Percentiles rank a stretch among this genome's conserved stretches.
Conservation (phyloP, 2,113 vertebrate species). For the Candoia aspera region DNA sequence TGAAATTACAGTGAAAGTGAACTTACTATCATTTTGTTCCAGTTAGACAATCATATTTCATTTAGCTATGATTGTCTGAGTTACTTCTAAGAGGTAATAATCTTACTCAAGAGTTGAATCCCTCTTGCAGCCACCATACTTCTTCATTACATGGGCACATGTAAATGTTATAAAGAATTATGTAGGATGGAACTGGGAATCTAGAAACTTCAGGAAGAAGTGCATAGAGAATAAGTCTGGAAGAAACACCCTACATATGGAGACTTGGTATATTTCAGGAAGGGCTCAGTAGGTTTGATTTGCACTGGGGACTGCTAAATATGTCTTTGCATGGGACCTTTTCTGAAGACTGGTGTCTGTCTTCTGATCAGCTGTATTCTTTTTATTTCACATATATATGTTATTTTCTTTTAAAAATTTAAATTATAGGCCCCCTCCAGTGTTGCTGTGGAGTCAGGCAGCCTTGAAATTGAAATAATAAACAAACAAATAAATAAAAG, state of each 20-base stretch:
- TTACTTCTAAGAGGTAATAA: background rate
- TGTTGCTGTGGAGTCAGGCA: background rate
- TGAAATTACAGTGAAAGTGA: slow-evolving; percentile 4
- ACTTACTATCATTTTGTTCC: background rate
- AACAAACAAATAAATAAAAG: no score
- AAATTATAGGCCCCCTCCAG: background rate
- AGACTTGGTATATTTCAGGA: background rate
- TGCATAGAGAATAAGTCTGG: background rate
- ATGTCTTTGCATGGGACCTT: background rate
- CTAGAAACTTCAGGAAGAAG: background rate
- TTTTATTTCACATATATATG: background rate
- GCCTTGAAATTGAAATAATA: background rate
- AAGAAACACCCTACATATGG: background rate
- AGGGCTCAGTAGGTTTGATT: background rate
- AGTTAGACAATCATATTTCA: background rate
- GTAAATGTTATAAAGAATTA: background rate
- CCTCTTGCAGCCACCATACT: background rate
- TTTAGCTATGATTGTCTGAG: background rate
- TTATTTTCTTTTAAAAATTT: background rate
- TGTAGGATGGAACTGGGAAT: background rate
- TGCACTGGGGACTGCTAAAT: background rate
- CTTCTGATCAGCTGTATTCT: background rate
- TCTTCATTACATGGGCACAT: background rate
- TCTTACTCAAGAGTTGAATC: background rate
- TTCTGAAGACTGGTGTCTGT: background rate